These are phyloP conservation scores for Pelodytes ibericus DNA, from an alignment of 2,797 vertebrate genomes.

Conservation along the genomic window DNA sequence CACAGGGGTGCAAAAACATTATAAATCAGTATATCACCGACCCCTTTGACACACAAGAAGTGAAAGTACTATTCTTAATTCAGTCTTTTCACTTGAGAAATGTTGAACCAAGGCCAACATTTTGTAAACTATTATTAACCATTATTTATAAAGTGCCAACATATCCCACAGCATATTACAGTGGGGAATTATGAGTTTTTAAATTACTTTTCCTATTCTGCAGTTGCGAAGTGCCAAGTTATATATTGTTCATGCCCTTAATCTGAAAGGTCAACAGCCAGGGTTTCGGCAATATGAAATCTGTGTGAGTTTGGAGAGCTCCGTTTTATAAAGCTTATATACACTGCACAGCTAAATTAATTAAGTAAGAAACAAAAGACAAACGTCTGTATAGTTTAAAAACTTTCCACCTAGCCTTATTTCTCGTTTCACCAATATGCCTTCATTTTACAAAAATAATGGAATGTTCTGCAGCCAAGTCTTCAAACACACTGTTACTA, in stretches of 20 bases:
- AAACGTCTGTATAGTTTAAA: too few relatives aligned
- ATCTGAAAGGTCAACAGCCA: neutral
- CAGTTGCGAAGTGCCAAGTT: neutral
- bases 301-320: neutral
- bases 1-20: neutral
- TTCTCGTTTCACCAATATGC: too few relatives aligned
- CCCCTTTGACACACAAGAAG: neutral
- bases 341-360: neutral
- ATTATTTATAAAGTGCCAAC: conserved; percentile 14
- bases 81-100: neutral
- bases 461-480: too few relatives aligned
- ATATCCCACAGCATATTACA: neutral
- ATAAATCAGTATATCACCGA: neutral
- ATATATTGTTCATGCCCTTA: conserved; percentile 7
- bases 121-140: conserved; percentile 8
- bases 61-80: neutral
- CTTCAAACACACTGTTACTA: too few relatives aligned
- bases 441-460: too few relatives aligned
- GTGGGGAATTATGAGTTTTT: conserved; percentile 3
- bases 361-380: neutral
- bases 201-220: conserved; percentile 6
- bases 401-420: too few relatives aligned
- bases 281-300: neutral
- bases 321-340: neutral
- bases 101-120: conserved; percentile 3